These are phyloP conservation scores for Alcis repandata DNA, from an alignment of 2,888 invertebrate genomes.

Conservation along the genomic window DNA sequence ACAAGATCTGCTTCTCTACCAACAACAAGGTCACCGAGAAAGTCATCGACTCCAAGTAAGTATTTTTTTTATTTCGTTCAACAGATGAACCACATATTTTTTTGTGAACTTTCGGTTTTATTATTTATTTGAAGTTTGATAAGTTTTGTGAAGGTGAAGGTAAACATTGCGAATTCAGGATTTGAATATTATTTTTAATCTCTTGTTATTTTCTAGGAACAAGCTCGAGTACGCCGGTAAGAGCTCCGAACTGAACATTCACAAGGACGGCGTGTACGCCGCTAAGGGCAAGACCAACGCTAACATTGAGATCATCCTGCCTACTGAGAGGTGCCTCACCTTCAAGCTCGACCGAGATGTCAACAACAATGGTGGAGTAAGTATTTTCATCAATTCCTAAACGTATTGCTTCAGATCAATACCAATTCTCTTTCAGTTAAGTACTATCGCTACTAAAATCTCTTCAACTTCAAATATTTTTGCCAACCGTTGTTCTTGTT, in stretches of 20 bases:
- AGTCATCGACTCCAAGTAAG: constrained; percentile 88
- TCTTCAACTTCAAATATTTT: too few species aligned
- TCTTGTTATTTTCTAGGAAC: constrained; percentile 66
- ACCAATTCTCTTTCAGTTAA: too few species aligned
- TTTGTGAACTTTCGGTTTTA: too few species aligned
- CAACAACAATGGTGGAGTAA: constrained; percentile 62
- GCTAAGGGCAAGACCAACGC: constrained; percentile 64
- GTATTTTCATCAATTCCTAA: constrained; percentile 41
- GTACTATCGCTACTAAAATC: background rate
- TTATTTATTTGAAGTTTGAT: too few species aligned
- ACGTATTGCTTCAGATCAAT: too few species aligned
- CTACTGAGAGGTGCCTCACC: constrained; percentile 74
- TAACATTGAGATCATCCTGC: constrained; percentile 75
- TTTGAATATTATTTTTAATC: too few species aligned
- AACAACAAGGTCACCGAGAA: constrained; percentile 84
- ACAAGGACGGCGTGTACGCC: constrained; percentile 57
- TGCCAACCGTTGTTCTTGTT: background rate
- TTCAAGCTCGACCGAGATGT: constrained; percentile 72
- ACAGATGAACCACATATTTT: too few species aligned
- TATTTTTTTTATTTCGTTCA: too few species aligned
- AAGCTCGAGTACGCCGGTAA: constrained; percentile 76
- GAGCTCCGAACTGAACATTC: constrained; percentile 72
- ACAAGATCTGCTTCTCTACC: constrained; percentile 89
- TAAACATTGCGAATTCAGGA: too few species aligned
- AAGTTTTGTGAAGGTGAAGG: too few species aligned